Evolutionary conservation across 2,113 vertebrate species (phyloP).

Genomic region (Megaceryle torquata): DNA sequence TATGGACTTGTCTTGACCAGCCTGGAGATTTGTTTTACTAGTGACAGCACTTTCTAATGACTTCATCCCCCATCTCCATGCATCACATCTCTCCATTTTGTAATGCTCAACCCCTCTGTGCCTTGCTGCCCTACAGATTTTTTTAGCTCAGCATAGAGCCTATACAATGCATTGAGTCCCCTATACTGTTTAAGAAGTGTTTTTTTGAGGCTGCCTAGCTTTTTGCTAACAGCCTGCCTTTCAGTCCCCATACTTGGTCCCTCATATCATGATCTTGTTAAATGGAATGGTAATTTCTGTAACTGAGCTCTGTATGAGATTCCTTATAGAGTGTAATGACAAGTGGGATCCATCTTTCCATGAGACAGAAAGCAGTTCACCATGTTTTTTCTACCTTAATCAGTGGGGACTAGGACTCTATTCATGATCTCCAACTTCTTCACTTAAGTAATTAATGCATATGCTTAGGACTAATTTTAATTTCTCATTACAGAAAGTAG

Average conservation of each 20-base stretch:
- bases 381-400: background rate
- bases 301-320: background rate
- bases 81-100: background rate
- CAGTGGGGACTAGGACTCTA: background rate
- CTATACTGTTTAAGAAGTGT: accelerated
- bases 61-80: background rate
- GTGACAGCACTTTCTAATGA: background rate
- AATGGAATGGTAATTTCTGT: background rate
- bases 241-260: background rate
- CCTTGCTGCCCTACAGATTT: background rate
- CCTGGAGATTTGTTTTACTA: background rate
- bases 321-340: background rate
- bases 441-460: slow-evolving; percentile 47
- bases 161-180: background rate
- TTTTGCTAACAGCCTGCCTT: background rate
- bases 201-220: background rate
- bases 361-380: background rate
- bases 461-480: slow-evolving; percentile 47
- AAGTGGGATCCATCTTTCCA: background rate
- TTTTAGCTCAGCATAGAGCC: background rate
- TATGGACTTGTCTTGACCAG: background rate
- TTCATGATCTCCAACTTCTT: background rate
- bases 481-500: slow-evolving; percentile 46
- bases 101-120: background rate
- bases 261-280: background rate